Percentiles rank a stretch among this genome's conserved stretches.
phyloP scores from a whole-genome alignment of 2,113 vertebrate genomes.

The Nerophis lumbriciformis region DNA sequence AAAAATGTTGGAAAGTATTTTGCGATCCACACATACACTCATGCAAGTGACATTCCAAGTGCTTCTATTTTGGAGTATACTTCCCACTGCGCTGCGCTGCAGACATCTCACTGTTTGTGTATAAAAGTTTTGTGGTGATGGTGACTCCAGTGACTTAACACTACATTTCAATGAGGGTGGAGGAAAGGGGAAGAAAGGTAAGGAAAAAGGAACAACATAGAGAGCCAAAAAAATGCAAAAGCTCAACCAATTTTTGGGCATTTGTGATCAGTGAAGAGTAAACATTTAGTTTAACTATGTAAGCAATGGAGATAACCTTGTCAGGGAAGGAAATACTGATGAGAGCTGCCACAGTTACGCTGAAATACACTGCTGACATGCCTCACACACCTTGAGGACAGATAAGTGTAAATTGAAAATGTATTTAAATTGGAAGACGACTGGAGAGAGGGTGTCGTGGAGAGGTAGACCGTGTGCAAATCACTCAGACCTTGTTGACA shows the following conservation, averaged over 20 bases:
- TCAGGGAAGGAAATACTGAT: constrained; percentile 16
- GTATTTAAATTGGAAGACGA: constrained; percentile 33
- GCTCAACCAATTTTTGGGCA: constrained; percentile 12
- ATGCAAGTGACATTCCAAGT: constrained; percentile 46
- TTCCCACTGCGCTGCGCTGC: constrained; percentile 24
- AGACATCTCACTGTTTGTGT: constrained; percentile 59
- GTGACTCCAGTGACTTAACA: constrained; percentile 24
- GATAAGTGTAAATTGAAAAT: constrained; percentile 17
- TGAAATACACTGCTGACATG: constrained; percentile 9
- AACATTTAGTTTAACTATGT: constrained; percentile 49
- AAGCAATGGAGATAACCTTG: constrained; percentile 11
- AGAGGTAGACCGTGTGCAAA: constrained; percentile 18
- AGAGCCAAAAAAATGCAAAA: constrained; percentile 28
- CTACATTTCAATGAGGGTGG: constrained; percentile 14
- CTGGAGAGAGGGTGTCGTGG: constrained; percentile 13
- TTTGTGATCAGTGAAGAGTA: constrained; percentile 19
- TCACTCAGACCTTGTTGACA: constrained; percentile 30
- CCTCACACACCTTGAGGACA: constrained; percentile 28
- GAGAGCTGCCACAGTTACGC: constrained; percentile 24
- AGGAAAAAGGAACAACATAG: constrained; percentile 24
- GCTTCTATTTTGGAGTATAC: constrained; percentile 50
- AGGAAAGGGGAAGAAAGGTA: constrained; percentile 24
- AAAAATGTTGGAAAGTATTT: constrained; percentile 7
- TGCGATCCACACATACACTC: constrained; percentile 30
- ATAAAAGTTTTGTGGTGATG: constrained; percentile 50